Conservation (phyloP, 2,888 invertebrate species). For the Labia minor region DNA sequence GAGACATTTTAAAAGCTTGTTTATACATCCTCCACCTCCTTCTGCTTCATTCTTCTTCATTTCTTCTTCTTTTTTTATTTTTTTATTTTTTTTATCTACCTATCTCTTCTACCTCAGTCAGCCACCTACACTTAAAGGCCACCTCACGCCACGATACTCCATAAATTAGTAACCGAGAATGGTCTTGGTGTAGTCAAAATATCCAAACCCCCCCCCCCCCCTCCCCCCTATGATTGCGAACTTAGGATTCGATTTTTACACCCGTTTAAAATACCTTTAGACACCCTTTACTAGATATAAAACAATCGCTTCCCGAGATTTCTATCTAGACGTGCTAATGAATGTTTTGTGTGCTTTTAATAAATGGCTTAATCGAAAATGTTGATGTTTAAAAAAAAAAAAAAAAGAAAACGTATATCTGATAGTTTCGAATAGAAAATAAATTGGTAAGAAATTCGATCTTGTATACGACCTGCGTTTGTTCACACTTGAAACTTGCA, state of each 20-base stretch:
- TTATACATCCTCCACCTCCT: neutral
- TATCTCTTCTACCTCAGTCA: neutral
- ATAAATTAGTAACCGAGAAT: neutral
- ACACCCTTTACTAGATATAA: neutral
- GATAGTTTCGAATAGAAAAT: neutral
- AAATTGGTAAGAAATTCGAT: slow-evolving; percentile 2
- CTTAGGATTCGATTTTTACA: neutral
- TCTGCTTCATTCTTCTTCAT: too few relatives aligned
- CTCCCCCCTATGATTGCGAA: neutral
- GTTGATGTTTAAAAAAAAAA: neutral
- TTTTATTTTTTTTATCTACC: neutral
- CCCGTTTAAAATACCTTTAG: slow-evolving; percentile 7
- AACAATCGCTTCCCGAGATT: neutral
- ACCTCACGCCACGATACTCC: slow-evolving; percentile 1
- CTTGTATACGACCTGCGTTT: neutral
- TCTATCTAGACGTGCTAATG: slow-evolving; percentile 1
- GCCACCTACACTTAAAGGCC: slow-evolving; percentile 1
- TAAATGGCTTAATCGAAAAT: neutral
- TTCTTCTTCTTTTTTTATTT: too few relatives aligned
- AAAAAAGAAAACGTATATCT: neutral
- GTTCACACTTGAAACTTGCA: neutral
- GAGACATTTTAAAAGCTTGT: slow-evolving; percentile 13
- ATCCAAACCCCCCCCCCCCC: too few relatives aligned
- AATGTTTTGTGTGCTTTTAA: neutral
- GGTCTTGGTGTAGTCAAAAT: neutral